Evolutionary conservation across 1,140 invertebrate genomes (phyloP).

Genomic region (Potamilus streckersoni): DNA sequence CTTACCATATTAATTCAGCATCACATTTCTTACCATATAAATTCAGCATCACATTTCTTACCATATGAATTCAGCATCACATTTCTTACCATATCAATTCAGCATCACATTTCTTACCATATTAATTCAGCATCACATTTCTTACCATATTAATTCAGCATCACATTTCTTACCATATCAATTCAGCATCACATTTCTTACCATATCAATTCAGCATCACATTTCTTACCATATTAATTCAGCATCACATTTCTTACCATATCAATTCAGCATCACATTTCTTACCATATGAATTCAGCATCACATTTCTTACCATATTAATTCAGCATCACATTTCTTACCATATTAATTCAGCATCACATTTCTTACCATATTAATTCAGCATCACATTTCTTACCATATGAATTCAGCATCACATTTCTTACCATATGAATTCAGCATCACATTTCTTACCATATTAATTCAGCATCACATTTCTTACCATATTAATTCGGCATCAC

Average conservation of each 20-base stretch:
- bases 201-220: background rate
- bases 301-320: conserved; percentile 66
- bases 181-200: too few species aligned
- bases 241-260: conserved; percentile 1
- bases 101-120: too few species aligned
- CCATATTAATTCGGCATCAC: too few species aligned
- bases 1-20: conserved; percentile 1
- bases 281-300: conserved; percentile 3
- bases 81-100: conserved; percentile 69
- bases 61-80: conserved; percentile 1
- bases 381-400: conserved; percentile 1
- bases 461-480: too few species aligned
- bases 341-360: too few species aligned
- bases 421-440: conserved; percentile 3
- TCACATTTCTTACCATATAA: conserved; percentile 1
- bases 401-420: too few species aligned
- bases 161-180: conserved; percentile 1
- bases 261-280: too few species aligned
- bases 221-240: conserved; percentile 3
- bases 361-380: conserved; percentile 3
- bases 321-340: too few species aligned
- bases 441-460: conserved; percentile 66
- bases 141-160: conserved; percentile 1
- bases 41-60: too few species aligned
- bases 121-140: too few species aligned